A percentile compares a stretch with the other conserved stretches of the same genome.
phyloP scores from a whole-genome alignment of 2,113 vertebrate species.

The Coryphaenoides rupestris region DNA sequence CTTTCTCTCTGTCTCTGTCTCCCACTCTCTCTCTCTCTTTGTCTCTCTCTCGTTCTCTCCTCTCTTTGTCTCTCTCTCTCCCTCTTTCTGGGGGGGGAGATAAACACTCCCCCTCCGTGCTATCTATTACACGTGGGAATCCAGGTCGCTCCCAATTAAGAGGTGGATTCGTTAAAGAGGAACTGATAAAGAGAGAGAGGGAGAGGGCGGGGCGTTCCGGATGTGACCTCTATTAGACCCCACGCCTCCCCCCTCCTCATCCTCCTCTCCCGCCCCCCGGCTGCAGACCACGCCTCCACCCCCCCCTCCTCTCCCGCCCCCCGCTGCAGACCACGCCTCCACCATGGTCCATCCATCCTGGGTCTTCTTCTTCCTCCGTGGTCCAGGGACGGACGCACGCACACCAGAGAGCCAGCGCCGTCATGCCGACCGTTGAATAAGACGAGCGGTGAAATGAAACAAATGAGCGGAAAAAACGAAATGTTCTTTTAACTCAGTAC shows the following conservation, averaged over 20 bases:
- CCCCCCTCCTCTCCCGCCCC: too few species aligned
- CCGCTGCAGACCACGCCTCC: too few species aligned
- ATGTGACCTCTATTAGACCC: conserved; percentile 29
- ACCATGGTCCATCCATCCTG: too few species aligned
- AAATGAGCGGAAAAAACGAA: neutral
- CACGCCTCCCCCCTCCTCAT: too few species aligned
- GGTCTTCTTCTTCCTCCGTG: conserved; percentile 11
- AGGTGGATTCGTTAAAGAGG: conserved; percentile 50
- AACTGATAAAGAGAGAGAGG: conserved; percentile 34
- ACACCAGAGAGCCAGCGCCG: too few species aligned
- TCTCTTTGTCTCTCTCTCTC: too few species aligned
- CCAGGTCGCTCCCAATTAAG: conserved; percentile 60
- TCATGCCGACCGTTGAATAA: conserved; percentile 39
- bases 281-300: conserved; percentile 5
- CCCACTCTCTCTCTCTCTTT: too few species aligned
- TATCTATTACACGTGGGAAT: conserved; percentile 36
- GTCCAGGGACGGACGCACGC: conserved; percentile 17
- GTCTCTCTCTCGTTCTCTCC: too few species aligned
- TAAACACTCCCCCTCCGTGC: conserved; percentile 21
- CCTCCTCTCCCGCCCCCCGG: conserved; percentile 11
- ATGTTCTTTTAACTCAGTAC: conserved; percentile 20
- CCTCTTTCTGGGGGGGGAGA: conserved; percentile 19
- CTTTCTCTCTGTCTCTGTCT: too few species aligned
- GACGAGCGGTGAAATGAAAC: conserved; percentile 32
- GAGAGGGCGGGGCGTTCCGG: neutral